Evolutionary conservation across 2,797 vertebrate species (phyloP).

Genomic region (Meda fulgida): DNA sequence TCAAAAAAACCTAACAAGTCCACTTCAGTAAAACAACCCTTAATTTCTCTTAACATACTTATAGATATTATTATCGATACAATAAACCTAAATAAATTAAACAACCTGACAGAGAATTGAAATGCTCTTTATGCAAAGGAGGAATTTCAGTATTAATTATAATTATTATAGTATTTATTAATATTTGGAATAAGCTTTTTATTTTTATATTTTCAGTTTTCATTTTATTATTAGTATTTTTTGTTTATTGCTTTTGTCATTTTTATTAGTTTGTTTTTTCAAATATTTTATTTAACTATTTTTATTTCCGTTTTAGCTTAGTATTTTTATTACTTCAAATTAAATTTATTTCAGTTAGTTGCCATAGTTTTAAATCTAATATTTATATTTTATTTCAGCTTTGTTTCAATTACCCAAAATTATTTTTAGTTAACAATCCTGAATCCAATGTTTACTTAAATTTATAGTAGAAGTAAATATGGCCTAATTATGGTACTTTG

Average conservation of each 20-base stretch:
- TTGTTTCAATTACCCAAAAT: background rate
- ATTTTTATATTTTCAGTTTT: background rate
- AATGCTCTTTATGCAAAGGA: background rate
- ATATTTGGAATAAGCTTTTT: background rate
- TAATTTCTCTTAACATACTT: background rate
- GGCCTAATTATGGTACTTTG: background rate
- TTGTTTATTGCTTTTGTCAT: background rate
- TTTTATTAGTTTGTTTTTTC: background rate
- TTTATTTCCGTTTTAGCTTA: background rate
- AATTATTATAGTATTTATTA: background rate
- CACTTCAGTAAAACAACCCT: background rate
- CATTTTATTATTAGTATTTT: background rate
- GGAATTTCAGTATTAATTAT: background rate
- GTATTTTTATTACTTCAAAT: background rate
- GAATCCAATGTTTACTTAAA: background rate
- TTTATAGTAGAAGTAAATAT: background rate
- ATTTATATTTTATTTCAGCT: background rate
- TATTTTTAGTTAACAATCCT: background rate
- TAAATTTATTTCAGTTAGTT: background rate
- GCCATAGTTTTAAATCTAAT: background rate
- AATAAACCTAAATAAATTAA: background rate
- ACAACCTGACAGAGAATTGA: background rate
- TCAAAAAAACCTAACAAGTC: background rate
- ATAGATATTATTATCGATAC: background rate
- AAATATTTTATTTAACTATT: background rate